These are phyloP conservation scores for Synchiropus splendidus DNA, from an alignment of 2,113 vertebrate genomes.

Conservation along the genomic window DNA sequence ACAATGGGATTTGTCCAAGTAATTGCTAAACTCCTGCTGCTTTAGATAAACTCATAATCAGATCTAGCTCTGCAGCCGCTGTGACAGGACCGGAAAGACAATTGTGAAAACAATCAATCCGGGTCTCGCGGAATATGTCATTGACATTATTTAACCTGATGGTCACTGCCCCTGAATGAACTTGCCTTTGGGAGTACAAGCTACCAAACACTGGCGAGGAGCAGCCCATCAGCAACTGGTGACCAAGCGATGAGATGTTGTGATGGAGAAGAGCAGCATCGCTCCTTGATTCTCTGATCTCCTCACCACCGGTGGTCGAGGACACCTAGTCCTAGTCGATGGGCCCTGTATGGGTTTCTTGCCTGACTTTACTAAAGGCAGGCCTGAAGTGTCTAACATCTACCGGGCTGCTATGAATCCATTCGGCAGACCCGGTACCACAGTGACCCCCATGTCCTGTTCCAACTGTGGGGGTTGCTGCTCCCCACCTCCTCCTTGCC, in stretches of 20 bases:
- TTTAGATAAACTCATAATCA: conserved; percentile 3
- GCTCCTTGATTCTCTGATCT: conserved; percentile 42
- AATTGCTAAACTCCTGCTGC: conserved; percentile 10
- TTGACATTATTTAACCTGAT: conserved; percentile 23
- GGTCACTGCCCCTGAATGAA: conserved; percentile 32
- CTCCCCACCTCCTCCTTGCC: conserved; percentile 51
- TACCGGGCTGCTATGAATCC: conserved; percentile 63
- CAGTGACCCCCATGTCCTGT: conserved; percentile 59
- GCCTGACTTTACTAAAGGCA: conserved; percentile 59
- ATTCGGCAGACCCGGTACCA: conserved; percentile 50
- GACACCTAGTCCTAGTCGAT: conserved; percentile 50
- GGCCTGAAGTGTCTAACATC: conserved; percentile 46
- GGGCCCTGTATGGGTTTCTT: conserved; percentile 64
- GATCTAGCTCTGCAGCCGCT: not conserved
- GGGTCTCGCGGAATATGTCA: not conserved
- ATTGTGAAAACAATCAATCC: conserved; percentile 12
- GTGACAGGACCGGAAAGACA: conserved; percentile 15
- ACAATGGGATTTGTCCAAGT: conserved; percentile 5
- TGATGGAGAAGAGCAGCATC: conserved; percentile 33
- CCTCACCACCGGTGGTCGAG: conserved; percentile 31
- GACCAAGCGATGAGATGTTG: conserved; percentile 30
- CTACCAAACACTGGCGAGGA: conserved; percentile 31
- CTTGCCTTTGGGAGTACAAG: conserved; percentile 45
- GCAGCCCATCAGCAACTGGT: conserved; percentile 27
- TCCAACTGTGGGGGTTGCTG: conserved; percentile 66